Base-by-base conservation (phyloP, 2,888 invertebrate species). In the Ophonus ardosiacus region DNA sequence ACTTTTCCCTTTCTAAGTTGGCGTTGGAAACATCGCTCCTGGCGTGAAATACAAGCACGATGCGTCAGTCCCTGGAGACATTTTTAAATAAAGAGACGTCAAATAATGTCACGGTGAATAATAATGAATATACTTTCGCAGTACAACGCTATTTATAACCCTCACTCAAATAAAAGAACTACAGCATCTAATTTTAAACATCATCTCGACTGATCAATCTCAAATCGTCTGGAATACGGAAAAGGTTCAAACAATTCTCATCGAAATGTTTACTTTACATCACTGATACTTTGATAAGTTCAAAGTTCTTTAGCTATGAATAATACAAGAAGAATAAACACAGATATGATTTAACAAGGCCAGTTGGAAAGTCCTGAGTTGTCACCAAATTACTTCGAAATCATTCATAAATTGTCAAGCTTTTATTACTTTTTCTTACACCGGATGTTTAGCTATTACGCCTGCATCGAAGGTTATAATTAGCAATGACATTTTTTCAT, bases 1-100 rank as follows among this genome's bases (percentile, higher is more conserved):
- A n/a, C n/a, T n/a, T n/a, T 8, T 10, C 8, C 13, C 4, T 7
- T 10, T 10, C 2, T 51, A 51, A 51, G 43, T 8, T 51, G 43
- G 13, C 43, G 43, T 51, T 51, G 43, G 31, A 51, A 51, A 51
- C 10, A 10, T 6, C 5, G 71, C 71, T 18, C 71, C 71, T 40
- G 71, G 71, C 71, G 43, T 7, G 71, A 74, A 74, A 74, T 74
- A 51, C 15, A 43, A 74, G 71, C 71, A 40, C 71, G 71, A 18
- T 74, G 71, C 71, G 71, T 74, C 71, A 74, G 71, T 74, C 78
- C 78, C 78, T 57, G 6, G 78, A 57, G 78, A 78, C 78, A 24
- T 78, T 78, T 78, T 78, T 78, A 57, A 78, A 78, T 57, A 57
- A 78, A 78, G 57, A 78, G 76, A 78, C 78, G 78, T 78, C 78